These are phyloP conservation scores for Hybos culiciformis DNA, from an alignment of 2,888 invertebrate genomes.

Conservation along the genomic window DNA sequence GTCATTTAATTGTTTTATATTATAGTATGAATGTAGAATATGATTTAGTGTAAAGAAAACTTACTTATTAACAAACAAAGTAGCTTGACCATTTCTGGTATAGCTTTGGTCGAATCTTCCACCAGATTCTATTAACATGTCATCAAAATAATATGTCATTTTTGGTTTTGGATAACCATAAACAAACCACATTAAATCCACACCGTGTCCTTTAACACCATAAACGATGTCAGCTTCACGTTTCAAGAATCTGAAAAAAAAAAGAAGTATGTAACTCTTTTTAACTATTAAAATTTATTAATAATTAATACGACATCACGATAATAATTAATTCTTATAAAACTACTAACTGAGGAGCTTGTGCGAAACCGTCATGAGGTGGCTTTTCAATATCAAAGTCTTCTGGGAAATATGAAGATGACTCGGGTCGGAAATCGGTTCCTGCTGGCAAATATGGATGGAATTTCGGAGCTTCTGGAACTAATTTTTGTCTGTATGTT, in stretches of 20 bases:
- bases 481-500: conserved; percentile 63
- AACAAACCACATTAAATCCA: conserved; percentile 84
- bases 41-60: not conserved
- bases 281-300: not conserved
- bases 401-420: conserved; percentile 78
- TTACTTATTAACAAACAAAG: conserved; percentile 74
- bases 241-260: conserved; percentile 52
- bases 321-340: not conserved
- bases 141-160: conserved; percentile 80
- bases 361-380: conserved; percentile 69
- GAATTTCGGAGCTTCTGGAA: conserved; percentile 66
- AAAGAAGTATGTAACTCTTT: not conserved
- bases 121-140: conserved; percentile 64
- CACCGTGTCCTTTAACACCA: conserved; percentile 83
- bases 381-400: conserved; percentile 84
- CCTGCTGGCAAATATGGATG: conserved; percentile 67
- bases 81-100: conserved; percentile 80
- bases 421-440: conserved; percentile 70
- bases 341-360: conserved; percentile 48
- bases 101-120: conserved; percentile 78
- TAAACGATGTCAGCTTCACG: conserved; percentile 79
- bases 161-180: conserved; percentile 94
- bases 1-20: conserved; percentile 2
- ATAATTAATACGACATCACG: not conserved
- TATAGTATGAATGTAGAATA: not conserved